These are phyloP conservation scores for Calameuta idolon DNA, from an alignment of 2,888 invertebrate genomes.

Conservation along the genomic window DNA sequence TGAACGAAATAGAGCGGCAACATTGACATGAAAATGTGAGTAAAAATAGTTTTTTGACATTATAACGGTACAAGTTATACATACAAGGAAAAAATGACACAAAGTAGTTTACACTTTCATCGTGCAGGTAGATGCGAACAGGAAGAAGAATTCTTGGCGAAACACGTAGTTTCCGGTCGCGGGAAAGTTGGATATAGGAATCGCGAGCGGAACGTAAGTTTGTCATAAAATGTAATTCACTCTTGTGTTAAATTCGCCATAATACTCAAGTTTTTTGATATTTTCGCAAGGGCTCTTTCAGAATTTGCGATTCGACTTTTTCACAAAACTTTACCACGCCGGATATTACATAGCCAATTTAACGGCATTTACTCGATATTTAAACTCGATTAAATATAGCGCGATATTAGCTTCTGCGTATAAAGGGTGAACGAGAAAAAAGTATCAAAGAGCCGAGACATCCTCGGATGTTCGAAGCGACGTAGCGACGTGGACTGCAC, in stretches of 20 bases:
- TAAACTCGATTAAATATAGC: not conserved
- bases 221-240: not conserved
- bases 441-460: not conserved
- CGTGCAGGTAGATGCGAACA: not conserved
- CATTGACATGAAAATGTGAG: constrained; percentile 27
- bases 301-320: not conserved
- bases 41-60: not conserved
- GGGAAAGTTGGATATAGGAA: not conserved
- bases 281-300: not conserved
- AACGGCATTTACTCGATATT: not conserved
- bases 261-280: not conserved
- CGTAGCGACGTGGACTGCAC: not conserved
- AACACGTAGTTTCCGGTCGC: not conserved
- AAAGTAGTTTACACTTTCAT: not conserved
- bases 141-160: not conserved
- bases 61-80: not conserved
- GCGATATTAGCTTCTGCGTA: not conserved
- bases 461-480: not conserved
- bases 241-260: not conserved
- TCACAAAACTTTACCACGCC: not conserved
- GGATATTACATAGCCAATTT: not conserved
- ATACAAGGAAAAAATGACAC: not conserved
- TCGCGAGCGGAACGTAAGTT: not conserved
- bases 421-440: not conserved
- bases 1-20: constrained; percentile 48